phyloP scores from a whole-genome alignment of 2,797 vertebrate genomes.

The Babyrousa celebensis region DNA sequence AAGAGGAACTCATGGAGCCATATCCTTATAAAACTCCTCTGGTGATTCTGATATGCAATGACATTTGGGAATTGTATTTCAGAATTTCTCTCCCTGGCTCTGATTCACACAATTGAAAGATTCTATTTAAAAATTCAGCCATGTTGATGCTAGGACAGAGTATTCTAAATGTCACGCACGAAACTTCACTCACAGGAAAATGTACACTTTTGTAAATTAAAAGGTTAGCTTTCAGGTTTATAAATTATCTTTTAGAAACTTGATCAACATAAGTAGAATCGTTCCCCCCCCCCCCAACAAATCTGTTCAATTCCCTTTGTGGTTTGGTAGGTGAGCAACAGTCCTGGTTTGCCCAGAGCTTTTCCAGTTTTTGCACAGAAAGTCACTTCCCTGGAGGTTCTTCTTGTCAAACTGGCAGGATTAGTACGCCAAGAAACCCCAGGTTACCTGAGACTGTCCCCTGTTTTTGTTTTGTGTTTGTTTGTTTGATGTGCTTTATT shows the following conservation, averaged over 20 bases:
- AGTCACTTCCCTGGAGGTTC: not conserved
- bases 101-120: not conserved
- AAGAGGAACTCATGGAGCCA: not conserved
- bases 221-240: not conserved
- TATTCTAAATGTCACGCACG: not conserved
- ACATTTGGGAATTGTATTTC: not conserved
- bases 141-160: not conserved
- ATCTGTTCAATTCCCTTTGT: not conserved
- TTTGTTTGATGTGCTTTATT: too few relatives aligned
- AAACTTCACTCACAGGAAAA: slow-evolving; percentile 14
- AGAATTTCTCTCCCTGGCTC: not conserved
- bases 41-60: not conserved
- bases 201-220: not conserved
- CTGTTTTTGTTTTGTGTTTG: not conserved
- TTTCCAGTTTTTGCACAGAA: not conserved
- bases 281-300: not conserved
- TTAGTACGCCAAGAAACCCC: not conserved
- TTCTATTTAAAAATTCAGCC: not conserved
- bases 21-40: not conserved
- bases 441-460: not conserved
- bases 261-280: not conserved
- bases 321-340: not conserved
- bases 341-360: not conserved
- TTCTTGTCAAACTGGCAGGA: not conserved
- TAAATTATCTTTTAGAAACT: not conserved